Conservation (phyloP, 2,113 vertebrate genomes). For the Seriola quinqueradiata region DNA sequence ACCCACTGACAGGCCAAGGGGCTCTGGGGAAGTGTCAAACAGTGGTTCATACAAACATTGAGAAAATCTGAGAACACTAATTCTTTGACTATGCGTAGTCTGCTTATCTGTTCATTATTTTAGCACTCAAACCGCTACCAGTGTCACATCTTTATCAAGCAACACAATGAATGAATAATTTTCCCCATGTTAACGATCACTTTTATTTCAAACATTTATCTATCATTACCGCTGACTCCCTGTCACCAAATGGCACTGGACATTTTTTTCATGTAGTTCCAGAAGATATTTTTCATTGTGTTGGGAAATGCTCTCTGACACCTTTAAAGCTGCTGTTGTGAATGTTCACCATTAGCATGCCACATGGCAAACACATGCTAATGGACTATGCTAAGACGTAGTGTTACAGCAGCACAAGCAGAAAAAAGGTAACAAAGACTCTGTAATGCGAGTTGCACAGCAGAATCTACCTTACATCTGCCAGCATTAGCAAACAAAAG, state of each 20-base stretch:
- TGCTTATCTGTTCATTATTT: not conserved
- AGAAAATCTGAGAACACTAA: constrained; percentile 43
- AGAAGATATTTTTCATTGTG: not conserved
- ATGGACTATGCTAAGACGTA: too few relatives aligned
- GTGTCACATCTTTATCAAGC: not conserved
- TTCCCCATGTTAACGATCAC: too few relatives aligned
- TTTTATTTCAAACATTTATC: too few relatives aligned
- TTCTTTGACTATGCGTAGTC: not conserved
- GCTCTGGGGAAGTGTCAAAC: constrained; percentile 54
- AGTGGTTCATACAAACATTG: constrained; percentile 44
- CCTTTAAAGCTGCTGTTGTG: not conserved
- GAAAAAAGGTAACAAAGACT: too few relatives aligned
- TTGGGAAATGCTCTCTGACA: not conserved
- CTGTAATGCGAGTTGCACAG: too few relatives aligned
- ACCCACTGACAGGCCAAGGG: constrained; percentile 43
- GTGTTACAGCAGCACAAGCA: too few relatives aligned
- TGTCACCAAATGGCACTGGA: not conserved
- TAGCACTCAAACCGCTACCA: not conserved
- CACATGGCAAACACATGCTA: not conserved
- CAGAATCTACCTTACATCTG: too few relatives aligned
- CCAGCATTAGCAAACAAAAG: too few relatives aligned
- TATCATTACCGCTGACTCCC: constrained; percentile 10
- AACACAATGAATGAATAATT: not conserved
- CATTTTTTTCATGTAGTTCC: constrained; percentile 7
- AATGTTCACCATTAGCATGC: not conserved